Percentiles rank a stretch among this genome's conserved stretches.
Conservation (phyloP, 2,113 vertebrate species). For the Athene noctua region DNA sequence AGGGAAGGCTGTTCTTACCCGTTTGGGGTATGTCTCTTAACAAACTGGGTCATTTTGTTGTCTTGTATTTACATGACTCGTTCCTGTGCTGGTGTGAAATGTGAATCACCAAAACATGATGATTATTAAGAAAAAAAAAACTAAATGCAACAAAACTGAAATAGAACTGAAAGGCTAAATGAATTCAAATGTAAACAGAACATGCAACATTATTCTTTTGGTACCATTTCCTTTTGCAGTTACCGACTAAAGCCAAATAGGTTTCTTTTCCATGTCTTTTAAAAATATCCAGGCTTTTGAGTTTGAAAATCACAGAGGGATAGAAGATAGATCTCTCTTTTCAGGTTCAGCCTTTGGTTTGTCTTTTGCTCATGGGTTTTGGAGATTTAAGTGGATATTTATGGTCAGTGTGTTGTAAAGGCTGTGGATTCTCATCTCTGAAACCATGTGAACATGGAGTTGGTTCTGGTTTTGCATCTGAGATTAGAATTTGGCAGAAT, state of each 20-base stretch:
- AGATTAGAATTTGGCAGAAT: background rate
- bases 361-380: background rate
- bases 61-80: conserved; percentile 64
- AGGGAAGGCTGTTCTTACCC: conserved; percentile 61
- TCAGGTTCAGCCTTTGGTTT: background rate
- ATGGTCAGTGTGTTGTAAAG: background rate
- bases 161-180: conserved; percentile 54
- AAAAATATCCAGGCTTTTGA: conserved; percentile 4
- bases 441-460: background rate
- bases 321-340: background rate
- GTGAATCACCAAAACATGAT: conserved; percentile 65
- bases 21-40: conserved; percentile 40
- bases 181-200: conserved; percentile 51
- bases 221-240: conserved; percentile 22
- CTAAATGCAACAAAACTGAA: conserved; percentile 48
- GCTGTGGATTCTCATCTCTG: background rate
- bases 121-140: conserved; percentile 28
- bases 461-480: background rate
- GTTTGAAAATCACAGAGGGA: background rate
- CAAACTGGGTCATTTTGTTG: conserved; percentile 59
- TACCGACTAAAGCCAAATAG: conserved; percentile 23
- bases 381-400: background rate
- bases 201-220: conserved; percentile 4
- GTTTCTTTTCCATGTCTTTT: conserved; percentile 17
- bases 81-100: conserved; percentile 60